Evolutionary conservation across 2,113 vertebrate genomes (phyloP).

Genomic region (Circaetus gallicus): DNA sequence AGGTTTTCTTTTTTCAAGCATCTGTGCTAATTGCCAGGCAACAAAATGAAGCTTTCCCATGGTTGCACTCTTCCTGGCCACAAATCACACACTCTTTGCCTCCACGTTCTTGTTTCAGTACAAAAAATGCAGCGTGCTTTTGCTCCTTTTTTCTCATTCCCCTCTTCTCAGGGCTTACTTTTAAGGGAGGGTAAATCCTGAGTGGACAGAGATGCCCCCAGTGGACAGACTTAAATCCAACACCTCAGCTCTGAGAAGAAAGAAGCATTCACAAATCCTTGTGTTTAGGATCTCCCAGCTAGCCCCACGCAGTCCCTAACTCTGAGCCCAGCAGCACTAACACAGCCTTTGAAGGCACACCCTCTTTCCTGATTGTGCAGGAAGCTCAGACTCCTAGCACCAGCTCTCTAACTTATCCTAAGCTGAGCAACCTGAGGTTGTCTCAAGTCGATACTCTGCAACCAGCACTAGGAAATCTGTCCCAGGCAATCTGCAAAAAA

Average conservation of each 20-base stretch:
- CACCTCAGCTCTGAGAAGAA: background rate
- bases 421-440: background rate
- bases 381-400: background rate
- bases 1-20: constrained; percentile 17
- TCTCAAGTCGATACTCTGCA: background rate
- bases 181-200: background rate
- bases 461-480: background rate
- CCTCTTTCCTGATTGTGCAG: background rate
- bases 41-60: constrained; percentile 7
- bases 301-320: background rate
- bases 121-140: background rate
- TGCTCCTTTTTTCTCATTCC: background rate
- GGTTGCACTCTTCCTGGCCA: background rate
- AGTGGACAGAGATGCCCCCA: background rate
- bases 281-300: background rate
- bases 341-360: background rate
- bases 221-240: background rate
- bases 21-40: constrained; percentile 15
- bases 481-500: background rate
- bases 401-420: background rate
- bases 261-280: background rate
- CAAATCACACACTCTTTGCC: background rate
- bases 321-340: background rate
- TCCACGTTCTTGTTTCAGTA: background rate
- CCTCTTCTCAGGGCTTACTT: background rate